Evolutionary conservation across 2,888 invertebrate species (phyloP), one percentile per base, ranked within the genome.

Genomic region (Corbicula japonica): DNA sequence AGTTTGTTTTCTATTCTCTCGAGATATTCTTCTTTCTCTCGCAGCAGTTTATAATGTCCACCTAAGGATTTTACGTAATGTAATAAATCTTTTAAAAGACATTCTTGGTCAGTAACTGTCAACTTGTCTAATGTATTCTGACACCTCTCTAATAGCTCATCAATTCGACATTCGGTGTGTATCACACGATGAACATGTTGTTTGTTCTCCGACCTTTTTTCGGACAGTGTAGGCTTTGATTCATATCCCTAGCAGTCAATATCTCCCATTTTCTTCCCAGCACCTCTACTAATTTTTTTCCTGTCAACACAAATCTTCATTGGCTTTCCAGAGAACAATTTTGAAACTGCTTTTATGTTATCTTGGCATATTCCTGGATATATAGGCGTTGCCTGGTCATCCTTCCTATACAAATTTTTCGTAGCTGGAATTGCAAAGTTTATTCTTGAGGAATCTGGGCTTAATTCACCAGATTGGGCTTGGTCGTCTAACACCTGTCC

Each of bases 221-320:
- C 46, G 21, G n/a, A 26, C n/a, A 44, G 28, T 44, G 61, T 63
- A 15, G 74, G 74, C 15, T 65, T 35, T 3, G n/a, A 35, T 38
- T 65, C 56, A 50, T 32, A 48, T 4, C 65, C 65, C 65, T 46
- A 73, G 32, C 66, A 73, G 48, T 73, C 58, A n/a, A 73, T 50
- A 32, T 73, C 73, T 34, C 74, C 74, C 15, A 60, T 18, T 5
- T 21, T 46, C 21, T 74, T 38, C 4, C 63, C 65, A 18, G 54
- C 35, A 5, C 74, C 74, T 50, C 56, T 8, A 15, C 46, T 28
- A 6, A 74, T 58, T 32, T 74, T 66, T 41, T 74, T 66, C 6
- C 60, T 60, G 21, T 66, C 66, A 28, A 66, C 34, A 15, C 30
- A 34, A 23, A 72, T 10, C 41, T 60, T 61, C n/a, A 52, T 32